Evolutionary conservation across 1,140 invertebrate species (phyloP).

Genomic region (Phymorhynchus buccinoides): DNA sequence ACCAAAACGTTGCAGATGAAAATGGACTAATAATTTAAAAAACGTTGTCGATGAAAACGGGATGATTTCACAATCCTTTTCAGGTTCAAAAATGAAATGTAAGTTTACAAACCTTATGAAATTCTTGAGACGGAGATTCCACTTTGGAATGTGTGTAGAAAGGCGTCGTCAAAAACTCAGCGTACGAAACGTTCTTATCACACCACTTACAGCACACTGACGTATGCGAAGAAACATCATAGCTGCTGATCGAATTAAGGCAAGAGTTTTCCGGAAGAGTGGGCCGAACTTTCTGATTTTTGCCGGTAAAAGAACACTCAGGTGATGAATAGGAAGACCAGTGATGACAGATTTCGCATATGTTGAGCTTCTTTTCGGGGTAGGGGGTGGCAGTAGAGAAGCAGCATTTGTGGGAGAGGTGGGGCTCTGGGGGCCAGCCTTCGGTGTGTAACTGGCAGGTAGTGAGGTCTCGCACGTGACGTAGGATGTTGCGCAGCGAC

Average conservation of each 20-base stretch:
- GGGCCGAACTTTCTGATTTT: conserved; percentile 29
- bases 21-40: too few relatives aligned
- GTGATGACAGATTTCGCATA: conserved; percentile 52
- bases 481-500: conserved; percentile 9
- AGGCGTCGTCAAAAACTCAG: background rate
- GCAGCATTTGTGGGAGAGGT: conserved; percentile 50
- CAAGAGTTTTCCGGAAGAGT: conserved; percentile 43
- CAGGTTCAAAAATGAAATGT: too few relatives aligned
- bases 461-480: conserved; percentile 22
- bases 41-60: too few relatives aligned
- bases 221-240: conserved; percentile 53
- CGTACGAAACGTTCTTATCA: conserved; percentile 33
- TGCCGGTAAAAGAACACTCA: conserved; percentile 26
- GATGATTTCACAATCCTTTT: too few relatives aligned
- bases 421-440: background rate
- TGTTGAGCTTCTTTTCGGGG: conserved; percentile 35
- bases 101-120: too few relatives aligned
- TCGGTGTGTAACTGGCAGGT: background rate
- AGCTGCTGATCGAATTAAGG: conserved; percentile 50
- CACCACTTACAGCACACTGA: conserved; percentile 56
- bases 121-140: background rate
- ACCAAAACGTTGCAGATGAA: too few relatives aligned
- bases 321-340: conserved; percentile 8
- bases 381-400: conserved; percentile 36
- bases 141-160: background rate